These are phyloP conservation scores for Stegana nigrithorax DNA, from an alignment of 2,888 invertebrate species.

Conservation along the genomic window DNA sequence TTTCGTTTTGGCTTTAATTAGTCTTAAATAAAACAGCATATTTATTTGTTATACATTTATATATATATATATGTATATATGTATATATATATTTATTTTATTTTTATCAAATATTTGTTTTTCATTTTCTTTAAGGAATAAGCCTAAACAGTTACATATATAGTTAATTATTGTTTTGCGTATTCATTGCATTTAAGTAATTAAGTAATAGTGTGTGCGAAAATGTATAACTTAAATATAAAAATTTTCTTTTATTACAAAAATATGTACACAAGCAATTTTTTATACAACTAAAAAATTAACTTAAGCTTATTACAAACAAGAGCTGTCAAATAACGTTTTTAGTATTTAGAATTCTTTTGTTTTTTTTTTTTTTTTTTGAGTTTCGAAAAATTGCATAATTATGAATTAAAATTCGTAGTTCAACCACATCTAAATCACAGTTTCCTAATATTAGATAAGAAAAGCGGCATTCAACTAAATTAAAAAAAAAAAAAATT, in stretches of 20 bases:
- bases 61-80: no score
- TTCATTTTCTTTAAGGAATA: no score
- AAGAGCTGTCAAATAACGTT: neutral
- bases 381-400: constrained; percentile 42
- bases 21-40: no score
- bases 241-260: neutral
- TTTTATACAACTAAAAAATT: constrained; percentile 15
- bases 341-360: constrained; percentile 16
- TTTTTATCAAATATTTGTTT: neutral
- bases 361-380: constrained; percentile 24
- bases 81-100: no score
- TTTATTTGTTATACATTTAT: neutral
- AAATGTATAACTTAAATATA: constrained; percentile 7
- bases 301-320: neutral
- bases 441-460: constrained; percentile 58
- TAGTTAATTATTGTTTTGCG: neutral
- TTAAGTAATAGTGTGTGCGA: constrained; percentile 1
- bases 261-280: constrained; percentile 11
- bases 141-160: neutral
- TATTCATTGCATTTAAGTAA: neutral
- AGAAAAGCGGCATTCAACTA: constrained; percentile 36
- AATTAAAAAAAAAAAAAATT: constrained; percentile 29
- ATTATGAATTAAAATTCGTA: constrained; percentile 38
- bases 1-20: no score
- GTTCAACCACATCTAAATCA: constrained; percentile 65